phyloP scores from a whole-genome alignment of 1,140 invertebrate species.

The Aphidius gifuensis region DNA sequence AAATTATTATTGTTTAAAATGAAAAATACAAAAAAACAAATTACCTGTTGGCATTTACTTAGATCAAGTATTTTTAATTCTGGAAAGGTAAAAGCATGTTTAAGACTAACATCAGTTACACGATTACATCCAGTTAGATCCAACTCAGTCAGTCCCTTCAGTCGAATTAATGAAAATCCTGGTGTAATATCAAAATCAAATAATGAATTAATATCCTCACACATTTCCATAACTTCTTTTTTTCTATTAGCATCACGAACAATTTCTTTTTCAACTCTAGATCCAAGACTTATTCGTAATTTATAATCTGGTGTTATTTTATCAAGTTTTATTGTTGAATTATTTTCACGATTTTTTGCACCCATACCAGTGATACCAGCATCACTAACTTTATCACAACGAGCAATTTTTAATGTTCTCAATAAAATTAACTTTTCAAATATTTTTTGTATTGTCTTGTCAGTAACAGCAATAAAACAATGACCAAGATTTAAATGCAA shows the following conservation, averaged over 20 bases:
- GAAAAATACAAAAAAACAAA: background rate
- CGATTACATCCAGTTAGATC: slow-evolving; percentile 66
- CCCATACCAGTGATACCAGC: slow-evolving; percentile 65
- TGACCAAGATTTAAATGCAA: slow-evolving; percentile 63
- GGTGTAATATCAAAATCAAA: slow-evolving; percentile 24
- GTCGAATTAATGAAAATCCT: slow-evolving; percentile 58
- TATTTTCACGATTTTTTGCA: slow-evolving; percentile 13
- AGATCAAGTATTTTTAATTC: slow-evolving; percentile 63
- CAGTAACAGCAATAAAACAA: slow-evolving; percentile 66
- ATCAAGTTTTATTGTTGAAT: slow-evolving; percentile 33
- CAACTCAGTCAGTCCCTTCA: slow-evolving; percentile 59
- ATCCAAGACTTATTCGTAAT: slow-evolving; percentile 60
- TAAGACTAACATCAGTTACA: slow-evolving; percentile 69
- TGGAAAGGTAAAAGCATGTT: slow-evolving; percentile 63
- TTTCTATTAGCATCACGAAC: slow-evolving; percentile 63
- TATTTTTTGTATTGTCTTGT: slow-evolving; percentile 63
- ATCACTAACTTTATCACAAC: slow-evolving; percentile 66
- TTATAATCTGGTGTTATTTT: slow-evolving; percentile 25
- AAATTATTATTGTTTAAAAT: background rate
- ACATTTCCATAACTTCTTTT: slow-evolving; percentile 60
- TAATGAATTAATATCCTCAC: slow-evolving; percentile 50
- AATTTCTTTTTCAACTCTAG: slow-evolving; percentile 66
- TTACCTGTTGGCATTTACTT: slow-evolving; percentile 63
- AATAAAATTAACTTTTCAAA: slow-evolving; percentile 62
- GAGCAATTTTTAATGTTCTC: slow-evolving; percentile 60